Conservation (phyloP, 2,888 invertebrate species). For the Sphinx pinastri region DNA sequence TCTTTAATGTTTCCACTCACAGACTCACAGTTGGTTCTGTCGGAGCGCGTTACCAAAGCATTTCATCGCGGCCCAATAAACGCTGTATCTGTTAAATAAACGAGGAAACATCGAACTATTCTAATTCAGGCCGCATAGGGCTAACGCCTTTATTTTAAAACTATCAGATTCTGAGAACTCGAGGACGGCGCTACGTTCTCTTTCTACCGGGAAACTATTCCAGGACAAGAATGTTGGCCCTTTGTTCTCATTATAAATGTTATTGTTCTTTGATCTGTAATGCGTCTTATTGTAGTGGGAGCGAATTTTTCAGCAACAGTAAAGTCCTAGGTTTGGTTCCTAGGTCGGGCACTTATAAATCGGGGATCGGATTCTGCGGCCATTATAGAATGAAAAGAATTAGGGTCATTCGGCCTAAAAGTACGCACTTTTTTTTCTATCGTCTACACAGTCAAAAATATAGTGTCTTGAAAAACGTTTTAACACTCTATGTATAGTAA, state of each 20-base stretch:
- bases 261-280: neutral
- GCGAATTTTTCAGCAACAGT: too few species aligned
- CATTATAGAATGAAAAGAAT: too few species aligned
- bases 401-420: too few species aligned
- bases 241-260: neutral
- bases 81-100: constrained; percentile 50
- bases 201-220: constrained; percentile 6
- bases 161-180: constrained; percentile 42
- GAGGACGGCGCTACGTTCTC: constrained; percentile 13
- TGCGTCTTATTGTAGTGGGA: neutral
- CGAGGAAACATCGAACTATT: constrained; percentile 57
- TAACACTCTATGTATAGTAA: too few species aligned
- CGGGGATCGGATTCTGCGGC: too few species aligned
- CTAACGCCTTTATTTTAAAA: constrained; percentile 60
- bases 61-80: constrained; percentile 51
- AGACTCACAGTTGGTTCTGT: constrained; percentile 23
- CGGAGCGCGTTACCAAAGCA: constrained; percentile 37
- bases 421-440: too few species aligned
- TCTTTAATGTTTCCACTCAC: constrained; percentile 13
- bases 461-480: too few species aligned
- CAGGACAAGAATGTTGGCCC: neutral
- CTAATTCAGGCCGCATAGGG: constrained; percentile 44
- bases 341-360: too few species aligned
- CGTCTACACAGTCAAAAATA: too few species aligned
- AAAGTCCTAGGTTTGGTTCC: too few species aligned